phyloP scores from a whole-genome alignment of 2,888 invertebrate species.

The Oegoconia quadripuncta region DNA sequence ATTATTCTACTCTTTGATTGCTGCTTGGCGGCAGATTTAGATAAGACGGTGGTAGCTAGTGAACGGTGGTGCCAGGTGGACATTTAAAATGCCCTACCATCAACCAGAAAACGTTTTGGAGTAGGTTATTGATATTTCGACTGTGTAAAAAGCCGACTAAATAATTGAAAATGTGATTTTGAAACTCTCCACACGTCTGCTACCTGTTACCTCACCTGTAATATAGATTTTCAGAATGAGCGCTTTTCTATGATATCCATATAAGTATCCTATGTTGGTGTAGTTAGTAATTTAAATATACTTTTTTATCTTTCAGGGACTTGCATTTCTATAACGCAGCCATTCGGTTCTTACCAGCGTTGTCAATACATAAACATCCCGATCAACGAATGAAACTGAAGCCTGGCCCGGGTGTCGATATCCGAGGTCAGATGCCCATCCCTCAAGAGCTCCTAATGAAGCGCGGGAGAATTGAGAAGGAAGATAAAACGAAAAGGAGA shows the following conservation, averaged over 20 bases:
- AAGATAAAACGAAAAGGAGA: background rate
- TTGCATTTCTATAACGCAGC: slow-evolving; percentile 31
- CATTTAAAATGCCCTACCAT: background rate
- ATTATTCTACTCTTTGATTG: too few species aligned
- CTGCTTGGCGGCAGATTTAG: too few species aligned
- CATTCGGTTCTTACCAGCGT: slow-evolving; percentile 24
- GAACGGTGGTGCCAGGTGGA: too few species aligned
- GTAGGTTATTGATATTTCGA: too few species aligned
- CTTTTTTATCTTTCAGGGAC: slow-evolving; percentile 24
- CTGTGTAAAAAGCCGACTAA: too few species aligned
- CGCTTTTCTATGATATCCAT: too few species aligned
- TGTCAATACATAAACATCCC: slow-evolving; percentile 27
- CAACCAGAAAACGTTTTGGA: background rate
- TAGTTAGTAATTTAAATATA: background rate
- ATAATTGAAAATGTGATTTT: background rate
- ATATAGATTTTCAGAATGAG: too few species aligned
- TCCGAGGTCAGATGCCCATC: slow-evolving; percentile 30
- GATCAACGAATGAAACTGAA: slow-evolving; percentile 32
- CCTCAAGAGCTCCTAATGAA: slow-evolving; percentile 32
- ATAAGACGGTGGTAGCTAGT: too few species aligned
- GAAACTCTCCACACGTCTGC: background rate
- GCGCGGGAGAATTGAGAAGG: slow-evolving; percentile 13
- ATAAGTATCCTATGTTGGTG: too few species aligned
- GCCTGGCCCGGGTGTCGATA: slow-evolving; percentile 36
- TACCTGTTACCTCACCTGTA: background rate